Evolutionary conservation across 53 echinoderm and acorn worm species (phyloP), one percentile per base, ranked within the genome.

Genomic region (Patiria pectinifera): DNA sequence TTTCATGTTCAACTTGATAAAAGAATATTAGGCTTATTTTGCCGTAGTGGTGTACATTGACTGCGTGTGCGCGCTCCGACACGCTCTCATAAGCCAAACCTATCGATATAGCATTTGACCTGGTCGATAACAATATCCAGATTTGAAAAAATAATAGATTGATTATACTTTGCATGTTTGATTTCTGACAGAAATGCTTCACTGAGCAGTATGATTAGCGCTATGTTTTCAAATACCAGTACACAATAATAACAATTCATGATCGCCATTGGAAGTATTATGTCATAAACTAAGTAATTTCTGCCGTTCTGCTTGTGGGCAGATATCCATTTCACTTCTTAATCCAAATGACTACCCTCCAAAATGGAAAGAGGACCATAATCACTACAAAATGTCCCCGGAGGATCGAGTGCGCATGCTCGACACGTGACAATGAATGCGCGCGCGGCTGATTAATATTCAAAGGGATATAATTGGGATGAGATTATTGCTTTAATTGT

Each of bases 261-360:
- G 69, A 35, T 35, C 1, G 35, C 35, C 35, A 35, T 35, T 35
- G 35, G 35, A 35, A 35, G 35, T 35, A 0, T 1, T 35, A 35
- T 35, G 35, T 35, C 0, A 4, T 69, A 61, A 63, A 84, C 22
- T 62, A 63, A 84, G 43, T 45, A 14, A 45, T 16, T 19, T 3
- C 47, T 48, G 11, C 45, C 1, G 12, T 45, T 23, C 13, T 11
- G 66, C 80, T 66, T 10, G 12, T 11, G 47, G 90, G 69, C 90
- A 10, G 45, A 80, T 90, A 90, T 90, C 45, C 66, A 90, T 81
- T 90, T 90, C 89, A 89, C 79, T 80, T 89, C 87, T 78, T 76
- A 78, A 87, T 87, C 87, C 78, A 25, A 87, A 78, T 78, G n/a
- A 62, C 24, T 78, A 59, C 45, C 63, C 62, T 61, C 60, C n/a